Evolutionary conservation across 2,797 vertebrate genomes (phyloP).

Genomic region (Sebastes nivosus): DNA sequence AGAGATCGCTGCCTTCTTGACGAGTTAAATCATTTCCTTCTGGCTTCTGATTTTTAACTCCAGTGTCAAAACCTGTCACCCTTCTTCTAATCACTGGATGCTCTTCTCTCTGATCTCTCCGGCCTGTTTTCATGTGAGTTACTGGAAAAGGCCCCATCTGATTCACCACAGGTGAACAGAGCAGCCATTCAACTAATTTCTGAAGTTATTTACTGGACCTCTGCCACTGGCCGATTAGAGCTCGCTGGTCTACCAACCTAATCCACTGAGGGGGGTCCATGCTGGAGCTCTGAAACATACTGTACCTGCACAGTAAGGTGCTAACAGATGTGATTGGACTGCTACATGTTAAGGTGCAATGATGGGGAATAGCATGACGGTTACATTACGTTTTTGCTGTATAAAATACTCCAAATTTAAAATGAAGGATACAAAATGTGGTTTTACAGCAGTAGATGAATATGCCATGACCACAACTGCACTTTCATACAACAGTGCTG

Average conservation of each 20-base stretch:
- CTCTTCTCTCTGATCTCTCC: constrained; percentile 9
- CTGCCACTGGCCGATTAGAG: constrained; percentile 59
- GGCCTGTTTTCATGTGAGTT: constrained; percentile 25
- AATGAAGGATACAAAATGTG: background rate
- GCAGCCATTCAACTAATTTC: constrained; percentile 58
- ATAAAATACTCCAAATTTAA: background rate
- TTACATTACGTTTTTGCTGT: background rate
- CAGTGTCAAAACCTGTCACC: fast-evolving
- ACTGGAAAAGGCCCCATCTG: constrained; percentile 20
- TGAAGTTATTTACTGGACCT: constrained; percentile 60
- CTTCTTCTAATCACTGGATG: background rate
- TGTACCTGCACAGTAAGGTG: constrained; percentile 3
- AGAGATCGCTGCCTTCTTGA: too few relatives aligned
- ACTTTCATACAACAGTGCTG: background rate
- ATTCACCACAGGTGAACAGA: constrained; percentile 58
- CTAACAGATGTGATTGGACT: background rate
- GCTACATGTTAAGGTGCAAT: background rate
- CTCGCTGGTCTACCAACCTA: constrained; percentile 31
- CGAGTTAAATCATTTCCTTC: background rate
- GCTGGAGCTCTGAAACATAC: constrained; percentile 17
- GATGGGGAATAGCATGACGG: background rate
- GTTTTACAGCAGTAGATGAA: background rate
- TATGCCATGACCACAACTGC: background rate
- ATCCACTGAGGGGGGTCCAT: constrained; percentile 35
- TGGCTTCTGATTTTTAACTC: background rate